Base-by-base conservation (phyloP, 2,797 vertebrate species). In the Coreius guichenoti region DNA sequence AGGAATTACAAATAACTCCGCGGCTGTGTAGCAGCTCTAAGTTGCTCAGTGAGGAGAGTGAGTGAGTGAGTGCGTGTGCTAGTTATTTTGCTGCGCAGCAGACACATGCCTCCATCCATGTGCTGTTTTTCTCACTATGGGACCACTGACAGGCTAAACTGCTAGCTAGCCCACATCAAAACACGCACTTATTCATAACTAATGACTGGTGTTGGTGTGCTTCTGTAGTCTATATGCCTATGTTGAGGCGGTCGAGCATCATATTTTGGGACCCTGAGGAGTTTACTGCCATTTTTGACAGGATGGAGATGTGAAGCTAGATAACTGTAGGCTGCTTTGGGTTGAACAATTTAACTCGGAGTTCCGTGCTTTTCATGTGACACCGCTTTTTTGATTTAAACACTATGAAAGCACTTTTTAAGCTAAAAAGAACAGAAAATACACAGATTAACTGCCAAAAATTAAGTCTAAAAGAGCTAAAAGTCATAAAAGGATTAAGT, bases 41-140 rank as follows among this genome's bases (percentile, higher is more conserved):
- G 51, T 84, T 70, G 51, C 65, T 79, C 63, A 45, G 36, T 31
- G 82, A 76, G 61, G 31, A 65, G 82, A 75, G 56, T 49, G 72
- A 56, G 49, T 54, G 73, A 65, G 26, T 67, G 78, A 49, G 21
- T 58, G 74, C 21, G 54, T 65, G 74, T 33, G 67, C 36, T 79
- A 61, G 81, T 90, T 90, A 87, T 88, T 87, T 88, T 87, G 86
- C 87, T 87, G 82, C 86, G 82, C 86, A 89, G 82, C 49, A 83
- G 80, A 74, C 86, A 89, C 90, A 89, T 86, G 88, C 84, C 77
- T 88, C 86, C 87, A 90, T 90, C 90, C 90, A 90, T 90, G 90
- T 90, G 90, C 90, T 89, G 90, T 78, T 89, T 89, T 88, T 86
- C 79, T 73, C 36, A 51, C 83, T 87, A 45, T 82, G 36, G 73